A percentile compares a stretch with the other conserved stretches of the same genome.
These are phyloP conservation scores for Notoglanidium macrostoma DNA, from an alignment of 2,797 vertebrate genomes.

Conservation along the genomic window DNA sequence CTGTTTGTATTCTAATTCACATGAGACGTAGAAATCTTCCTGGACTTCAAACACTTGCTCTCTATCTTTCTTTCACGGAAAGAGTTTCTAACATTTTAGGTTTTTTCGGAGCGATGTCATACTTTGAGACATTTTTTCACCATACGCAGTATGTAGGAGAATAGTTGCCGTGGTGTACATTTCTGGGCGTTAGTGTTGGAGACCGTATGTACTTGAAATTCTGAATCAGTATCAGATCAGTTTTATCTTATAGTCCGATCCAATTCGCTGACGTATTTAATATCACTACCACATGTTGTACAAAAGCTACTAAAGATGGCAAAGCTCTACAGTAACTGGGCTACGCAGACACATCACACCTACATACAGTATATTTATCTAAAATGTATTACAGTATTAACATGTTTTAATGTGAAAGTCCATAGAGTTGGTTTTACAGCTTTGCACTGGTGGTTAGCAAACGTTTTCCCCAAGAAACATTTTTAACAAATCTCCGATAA, in stretches of 20 bases:
- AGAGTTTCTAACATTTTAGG: neutral
- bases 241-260: neutral
- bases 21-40: conserved; percentile 10
- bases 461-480: too few species aligned
- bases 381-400: neutral
- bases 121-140: neutral
- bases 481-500: too few species aligned
- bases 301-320: neutral
- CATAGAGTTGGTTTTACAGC: too few species aligned
- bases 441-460: too few species aligned
- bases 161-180: neutral
- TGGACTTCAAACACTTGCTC: neutral
- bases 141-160: neutral
- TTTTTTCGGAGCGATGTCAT: neutral
- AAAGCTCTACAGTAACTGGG: neutral
- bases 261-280: neutral
- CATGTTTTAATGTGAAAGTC: neutral
- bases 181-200: neutral
- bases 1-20: conserved; percentile 44
- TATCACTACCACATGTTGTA: neutral
- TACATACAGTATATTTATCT: neutral
- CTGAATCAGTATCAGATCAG: neutral
- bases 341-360: neutral
- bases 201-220: neutral
- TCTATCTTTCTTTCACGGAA: neutral